Base-by-base conservation (phyloP, 2,888 invertebrate genomes). In the Drosophila quinaria region DNA sequence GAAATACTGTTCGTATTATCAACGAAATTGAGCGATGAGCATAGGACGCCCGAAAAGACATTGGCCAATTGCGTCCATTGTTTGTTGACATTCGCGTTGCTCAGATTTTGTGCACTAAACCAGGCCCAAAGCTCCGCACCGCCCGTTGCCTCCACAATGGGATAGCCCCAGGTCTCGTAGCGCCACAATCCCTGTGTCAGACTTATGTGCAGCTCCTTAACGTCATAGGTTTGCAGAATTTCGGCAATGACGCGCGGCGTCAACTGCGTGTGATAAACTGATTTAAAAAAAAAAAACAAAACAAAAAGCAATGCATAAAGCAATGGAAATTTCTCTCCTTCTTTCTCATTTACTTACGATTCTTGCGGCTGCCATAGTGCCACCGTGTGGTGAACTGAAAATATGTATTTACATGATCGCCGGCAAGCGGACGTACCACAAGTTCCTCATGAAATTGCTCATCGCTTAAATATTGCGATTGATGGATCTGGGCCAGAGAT, bases 41-140 rank as follows among this genome's bases (percentile, higher is more conserved):
- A 99, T 69, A 99, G 95, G 6, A 99, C 94, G 2, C 99, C 99
- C 17, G 99, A 98, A 41, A 99, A 94, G 0, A 98, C 96, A 90
- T 97, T 97, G 55, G 97, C 96, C 35, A 99, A 93, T 81, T 96
- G 96, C 86, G 95, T 95, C 99, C 99, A 99, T 81, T 96, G 95
- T 52, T 94, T 93, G 91, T 98, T 96, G 9, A 98, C 95, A 52
- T 89, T 80, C 0, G 61, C 50, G 11, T 71, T 58, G 0, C 90
- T 90, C 4, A 93, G 78, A 89, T 96, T 93, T 0, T 31, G 19
- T 62, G 89, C 78, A 1, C 95, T 95, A 91, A 99, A 99, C 98
- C 98, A 98, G 0, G 97, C 97, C 94, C 97, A 97, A 0, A 99
- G 94, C 92, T 99, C 98, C 2, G 98, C 98, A 6, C 99, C 99